Percentiles rank a stretch among this genome's conserved stretches.
Evolutionary conservation across 2,888 invertebrate genomes (phyloP).

Genomic region (Drosophila helvetica): DNA sequence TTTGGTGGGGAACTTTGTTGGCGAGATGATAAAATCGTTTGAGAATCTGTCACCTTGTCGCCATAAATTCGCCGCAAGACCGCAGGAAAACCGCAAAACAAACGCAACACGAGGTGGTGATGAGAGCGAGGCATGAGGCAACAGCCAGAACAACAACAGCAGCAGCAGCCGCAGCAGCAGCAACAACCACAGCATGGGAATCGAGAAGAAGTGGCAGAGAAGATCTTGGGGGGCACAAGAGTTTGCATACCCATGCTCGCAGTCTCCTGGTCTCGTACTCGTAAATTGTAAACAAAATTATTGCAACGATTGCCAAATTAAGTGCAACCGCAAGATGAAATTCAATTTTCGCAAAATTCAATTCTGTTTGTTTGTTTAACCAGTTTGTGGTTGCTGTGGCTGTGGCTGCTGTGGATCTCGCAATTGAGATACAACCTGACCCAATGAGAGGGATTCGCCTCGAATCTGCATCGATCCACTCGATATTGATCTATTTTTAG

Average conservation of each 20-base stretch:
- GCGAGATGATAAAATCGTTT: slow-evolving; percentile 72
- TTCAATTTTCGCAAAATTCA: slow-evolving; percentile 68
- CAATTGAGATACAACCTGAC: slow-evolving; percentile 36
- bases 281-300: slow-evolving; percentile 80
- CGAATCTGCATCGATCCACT: slow-evolving; percentile 27
- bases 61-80: slow-evolving; percentile 59
- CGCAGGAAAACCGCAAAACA: slow-evolving; percentile 40
- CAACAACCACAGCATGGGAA: slow-evolving; percentile 6
- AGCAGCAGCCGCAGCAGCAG: neutral
- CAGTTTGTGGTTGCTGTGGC: slow-evolving; percentile 18
- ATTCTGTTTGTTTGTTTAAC: slow-evolving; percentile 64
- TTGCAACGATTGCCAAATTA: slow-evolving; percentile 78
- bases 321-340: slow-evolving; percentile 72
- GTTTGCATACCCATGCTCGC: slow-evolving; percentile 51
- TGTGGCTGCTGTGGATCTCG: neutral
- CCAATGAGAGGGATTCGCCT: slow-evolving; percentile 35
- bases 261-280: slow-evolving; percentile 55
- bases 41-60: slow-evolving; percentile 75
- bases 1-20: slow-evolving; percentile 54
- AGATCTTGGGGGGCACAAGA: slow-evolving; percentile 48
- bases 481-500: slow-evolving; percentile 46
- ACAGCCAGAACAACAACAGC: slow-evolving; percentile 14
- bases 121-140: slow-evolving; percentile 32
- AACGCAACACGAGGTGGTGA: slow-evolving; percentile 33
- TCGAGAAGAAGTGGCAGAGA: slow-evolving; percentile 21